Base-by-base conservation (phyloP, 2,888 invertebrate genomes). In the Biston stratarius region DNA sequence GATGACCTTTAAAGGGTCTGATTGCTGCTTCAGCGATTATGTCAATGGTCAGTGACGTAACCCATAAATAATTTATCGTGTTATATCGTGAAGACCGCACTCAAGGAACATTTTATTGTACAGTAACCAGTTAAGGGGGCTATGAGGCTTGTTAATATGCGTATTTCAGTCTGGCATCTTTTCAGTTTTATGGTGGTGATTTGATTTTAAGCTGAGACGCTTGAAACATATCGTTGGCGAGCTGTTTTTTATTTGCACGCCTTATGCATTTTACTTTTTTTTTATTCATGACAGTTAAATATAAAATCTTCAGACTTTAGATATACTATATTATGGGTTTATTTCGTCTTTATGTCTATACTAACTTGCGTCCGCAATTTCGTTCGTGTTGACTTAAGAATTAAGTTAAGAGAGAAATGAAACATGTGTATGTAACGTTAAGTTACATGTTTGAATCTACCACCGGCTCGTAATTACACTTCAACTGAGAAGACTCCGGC, bases 11-110 rank as follows among this genome's bases (percentile, higher is more conserved):
- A 51, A n/a, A 53, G 9, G 38, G 14, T n/a, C 36, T 36, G 36
- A n/a, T 45, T 48, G 48, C 59, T 48, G 48, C 44, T 51, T 53
- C 52, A 53, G 53, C 58, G 72, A 74, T 73, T 70, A n/a, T n/a
- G n/a, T n/a, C n/a, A 71, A 74, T 72, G 74, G 24, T 38, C 9
- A 38, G 1, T 59, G 72, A 71, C 55, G 63, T 72, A 69, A 72
- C 79, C 74, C 75, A 77, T 77, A 79, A 80, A 80, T 71, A 72
- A 76, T 71, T 80, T 80, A 77, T 76, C 70, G 76, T 65, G 62
- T 64, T 47, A 72, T 65, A 59, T 76, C 77, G 73, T 74, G 75
- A 79, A 77, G 72, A 74, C 70, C 64, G 73, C 51, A 73, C 72
- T 76, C 73, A 77, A 76, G 56, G 71, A 73, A 36, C 62, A 49